Conservation (phyloP, 2,888 invertebrate species). For the Galerucella calmariensis region DNA sequence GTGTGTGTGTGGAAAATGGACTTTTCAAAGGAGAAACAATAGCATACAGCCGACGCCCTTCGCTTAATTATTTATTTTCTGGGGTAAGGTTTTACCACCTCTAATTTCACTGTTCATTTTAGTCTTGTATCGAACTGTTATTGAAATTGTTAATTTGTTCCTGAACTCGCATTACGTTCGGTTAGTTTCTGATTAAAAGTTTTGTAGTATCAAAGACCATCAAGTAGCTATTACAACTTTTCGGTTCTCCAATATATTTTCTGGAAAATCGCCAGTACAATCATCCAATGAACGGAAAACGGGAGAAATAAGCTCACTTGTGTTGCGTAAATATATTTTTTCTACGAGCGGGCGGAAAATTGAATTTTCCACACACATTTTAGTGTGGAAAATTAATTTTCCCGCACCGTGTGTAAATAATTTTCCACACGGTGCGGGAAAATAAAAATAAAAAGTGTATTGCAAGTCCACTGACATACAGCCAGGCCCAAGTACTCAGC, state of each 20-base stretch:
- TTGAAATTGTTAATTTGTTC: constrained; percentile 8
- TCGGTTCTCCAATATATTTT: neutral
- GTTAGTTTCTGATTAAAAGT: neutral
- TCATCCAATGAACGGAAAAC: too few relatives aligned
- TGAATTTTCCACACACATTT: too few relatives aligned
- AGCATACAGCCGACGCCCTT: constrained; percentile 39
- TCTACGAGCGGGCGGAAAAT: too few relatives aligned
- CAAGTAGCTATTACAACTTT: neutral
- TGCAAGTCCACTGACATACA: too few relatives aligned
- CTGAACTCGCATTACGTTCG: too few relatives aligned
- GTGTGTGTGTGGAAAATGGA: constrained; percentile 51
- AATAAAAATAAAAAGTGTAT: too few relatives aligned
- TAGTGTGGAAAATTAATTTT: too few relatives aligned
- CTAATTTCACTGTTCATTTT: constrained; percentile 30
- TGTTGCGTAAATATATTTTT: too few relatives aligned
- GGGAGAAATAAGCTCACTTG: too few relatives aligned
- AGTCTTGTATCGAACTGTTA: constrained; percentile 15
- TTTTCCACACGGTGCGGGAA: too few relatives aligned
- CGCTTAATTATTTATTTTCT: constrained; percentile 49
- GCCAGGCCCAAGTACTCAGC: too few relatives aligned
- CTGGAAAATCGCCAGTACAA: neutral
- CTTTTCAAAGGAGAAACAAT: constrained; percentile 52
- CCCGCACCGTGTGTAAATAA: too few relatives aligned
- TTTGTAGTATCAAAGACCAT: neutral
- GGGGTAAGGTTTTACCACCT: constrained; percentile 16